Conservation (phyloP, 1,140 invertebrate species). For the Melanaphis sacchari region DNA sequence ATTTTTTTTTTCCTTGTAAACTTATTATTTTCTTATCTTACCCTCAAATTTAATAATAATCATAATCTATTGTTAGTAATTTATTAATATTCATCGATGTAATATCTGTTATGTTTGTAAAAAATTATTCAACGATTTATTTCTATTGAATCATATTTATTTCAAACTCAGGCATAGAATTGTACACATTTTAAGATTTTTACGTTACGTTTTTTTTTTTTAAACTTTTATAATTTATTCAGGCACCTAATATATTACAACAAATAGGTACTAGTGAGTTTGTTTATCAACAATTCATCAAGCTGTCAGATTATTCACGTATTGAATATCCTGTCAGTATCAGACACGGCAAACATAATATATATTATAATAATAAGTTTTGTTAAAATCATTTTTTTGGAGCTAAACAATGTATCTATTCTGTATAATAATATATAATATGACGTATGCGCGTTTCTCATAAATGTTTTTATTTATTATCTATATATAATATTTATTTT, state of each 20-base stretch:
- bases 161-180: background rate
- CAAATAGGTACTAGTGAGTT: background rate
- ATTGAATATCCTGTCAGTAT: constrained; percentile 27
- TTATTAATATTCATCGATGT: background rate
- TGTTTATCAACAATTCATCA: constrained; percentile 4
- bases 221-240: background rate
- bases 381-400: background rate
- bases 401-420: background rate
- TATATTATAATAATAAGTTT: constrained; percentile 21
- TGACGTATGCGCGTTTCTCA: background rate
- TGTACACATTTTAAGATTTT: background rate
- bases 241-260: background rate
- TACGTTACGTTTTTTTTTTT: background rate
- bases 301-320: background rate
- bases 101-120: background rate
- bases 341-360: background rate
- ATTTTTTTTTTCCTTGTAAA: background rate
- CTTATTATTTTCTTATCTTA: background rate
- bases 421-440: background rate
- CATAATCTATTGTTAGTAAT: background rate
- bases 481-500: background rate
- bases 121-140: background rate
- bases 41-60: background rate
- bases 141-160: background rate
- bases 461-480: background rate